phyloP scores from a whole-genome alignment of 2,797 vertebrate genomes.

The Arrhamphus sclerolepis region DNA sequence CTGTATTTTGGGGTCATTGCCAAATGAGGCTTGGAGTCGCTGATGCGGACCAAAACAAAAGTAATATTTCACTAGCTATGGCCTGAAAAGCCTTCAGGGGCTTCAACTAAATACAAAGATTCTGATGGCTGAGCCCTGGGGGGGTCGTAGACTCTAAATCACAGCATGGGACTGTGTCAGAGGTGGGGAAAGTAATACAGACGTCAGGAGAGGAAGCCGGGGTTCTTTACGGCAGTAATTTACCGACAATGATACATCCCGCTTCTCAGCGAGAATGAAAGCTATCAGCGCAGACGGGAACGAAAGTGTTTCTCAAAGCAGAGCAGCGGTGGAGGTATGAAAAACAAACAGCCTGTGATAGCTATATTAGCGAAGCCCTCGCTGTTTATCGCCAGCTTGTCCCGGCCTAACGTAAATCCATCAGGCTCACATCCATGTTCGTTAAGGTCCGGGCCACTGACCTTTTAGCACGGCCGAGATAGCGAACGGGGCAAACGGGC shows the following conservation, averaged over 20 bases:
- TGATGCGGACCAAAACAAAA: constrained; percentile 4
- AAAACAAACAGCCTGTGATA: constrained; percentile 57
- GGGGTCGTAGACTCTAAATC: constrained; percentile 24
- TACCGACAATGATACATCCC: not conserved
- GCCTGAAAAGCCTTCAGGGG: constrained; percentile 9
- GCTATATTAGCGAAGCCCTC: constrained; percentile 39
- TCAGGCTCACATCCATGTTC: constrained; percentile 64
- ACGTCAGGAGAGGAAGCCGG: constrained; percentile 17
- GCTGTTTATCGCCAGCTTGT: constrained; percentile 48
- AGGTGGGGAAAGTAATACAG: constrained; percentile 39
- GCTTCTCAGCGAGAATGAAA: not conserved
- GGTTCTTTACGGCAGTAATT: constrained; percentile 37
- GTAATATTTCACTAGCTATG: constrained; percentile 25
- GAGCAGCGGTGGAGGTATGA: constrained; percentile 32
- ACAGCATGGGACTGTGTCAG: constrained; percentile 31
- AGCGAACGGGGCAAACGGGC: constrained; percentile 46
- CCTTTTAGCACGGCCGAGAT: constrained; percentile 60
- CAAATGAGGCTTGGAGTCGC: constrained; percentile 5
- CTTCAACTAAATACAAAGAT: constrained; percentile 11
- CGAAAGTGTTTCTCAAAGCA: constrained; percentile 4
- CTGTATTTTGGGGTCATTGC: constrained; percentile 14
- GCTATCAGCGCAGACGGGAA: not conserved
- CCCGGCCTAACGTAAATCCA: constrained; percentile 67
- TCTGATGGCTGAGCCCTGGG: constrained; percentile 15
- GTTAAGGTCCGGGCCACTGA: constrained; percentile 59